Evolutionary conservation across 2,797 vertebrate species (phyloP).

Genomic region (Pantherophis vulpinus): DNA sequence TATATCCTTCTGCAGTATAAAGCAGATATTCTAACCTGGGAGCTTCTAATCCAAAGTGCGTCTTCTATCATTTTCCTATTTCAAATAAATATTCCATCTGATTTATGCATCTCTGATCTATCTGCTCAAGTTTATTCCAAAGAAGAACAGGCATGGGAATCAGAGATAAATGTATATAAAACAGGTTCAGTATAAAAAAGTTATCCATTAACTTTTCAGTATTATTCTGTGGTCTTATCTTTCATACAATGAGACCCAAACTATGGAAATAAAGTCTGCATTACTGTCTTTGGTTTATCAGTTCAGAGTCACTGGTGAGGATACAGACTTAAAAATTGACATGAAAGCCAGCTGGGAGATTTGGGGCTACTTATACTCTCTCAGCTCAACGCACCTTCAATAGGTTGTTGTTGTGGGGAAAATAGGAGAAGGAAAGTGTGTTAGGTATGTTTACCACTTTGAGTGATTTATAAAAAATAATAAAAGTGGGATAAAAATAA

Average conservation of each 20-base stretch:
- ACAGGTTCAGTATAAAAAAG: not conserved
- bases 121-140: not conserved
- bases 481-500: not conserved
- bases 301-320: not conserved
- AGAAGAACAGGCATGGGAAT: not conserved
- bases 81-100: not conserved
- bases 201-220: slow-evolving; percentile 1
- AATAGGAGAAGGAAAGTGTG: not conserved
- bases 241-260: not conserved
- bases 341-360: not conserved
- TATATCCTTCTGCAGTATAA: not conserved
- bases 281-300: not conserved
- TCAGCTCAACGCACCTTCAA: not conserved
- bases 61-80: not conserved
- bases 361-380: not conserved
- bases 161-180: not conserved
- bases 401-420: not conserved
- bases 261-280: not conserved
- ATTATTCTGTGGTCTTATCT: not conserved
- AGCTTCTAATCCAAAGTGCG: not conserved
- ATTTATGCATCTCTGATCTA: not conserved
- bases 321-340: not conserved
- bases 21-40: not conserved
- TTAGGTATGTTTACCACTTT: not conserved
- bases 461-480: not conserved